Conservation (phyloP, 2,888 invertebrate species). For the Hirtodrosophila cameraria region DNA sequence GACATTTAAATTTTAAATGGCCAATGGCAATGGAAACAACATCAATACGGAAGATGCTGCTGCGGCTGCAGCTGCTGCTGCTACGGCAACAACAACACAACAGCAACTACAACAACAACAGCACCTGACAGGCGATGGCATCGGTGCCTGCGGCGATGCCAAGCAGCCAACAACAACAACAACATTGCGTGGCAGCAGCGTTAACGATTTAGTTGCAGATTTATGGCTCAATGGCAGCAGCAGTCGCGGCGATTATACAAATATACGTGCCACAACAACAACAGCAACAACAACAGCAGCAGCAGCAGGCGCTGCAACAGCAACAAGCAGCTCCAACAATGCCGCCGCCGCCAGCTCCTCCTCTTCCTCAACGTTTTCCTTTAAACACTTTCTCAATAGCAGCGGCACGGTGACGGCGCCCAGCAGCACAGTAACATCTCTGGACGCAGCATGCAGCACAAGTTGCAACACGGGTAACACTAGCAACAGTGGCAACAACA, state of each 20-base stretch:
- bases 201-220: slow-evolving; percentile 80
- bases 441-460: slow-evolving; percentile 44
- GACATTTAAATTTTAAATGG: slow-evolving; percentile 78
- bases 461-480: slow-evolving; percentile 23
- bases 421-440: slow-evolving; percentile 62
- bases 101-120: slow-evolving; percentile 43
- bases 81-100: slow-evolving; percentile 34
- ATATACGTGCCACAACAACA: slow-evolving; percentile 56
- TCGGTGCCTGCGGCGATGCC: slow-evolving; percentile 38
- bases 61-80: slow-evolving; percentile 38
- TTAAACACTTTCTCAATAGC: slow-evolving; percentile 92
- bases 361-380: slow-evolving; percentile 87
- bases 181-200: slow-evolving; percentile 38
- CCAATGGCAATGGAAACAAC: slow-evolving; percentile 79
- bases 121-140: slow-evolving; percentile 42
- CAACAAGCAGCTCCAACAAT: slow-evolving; percentile 5
- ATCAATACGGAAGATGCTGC: slow-evolving; percentile 70
- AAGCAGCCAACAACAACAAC: slow-evolving; percentile 31
- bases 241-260: slow-evolving; percentile 72
- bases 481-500: slow-evolving; percentile 15
- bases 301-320: slow-evolving; percentile 9
- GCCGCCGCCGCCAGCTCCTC: slow-evolving; percentile 18
- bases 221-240: slow-evolving; percentile 61
- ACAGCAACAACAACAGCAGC: slow-evolving; percentile 5
- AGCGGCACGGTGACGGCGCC: slow-evolving; percentile 84